Conservation (phyloP, 2,797 vertebrate species). For the Gallinago solitaria region DNA sequence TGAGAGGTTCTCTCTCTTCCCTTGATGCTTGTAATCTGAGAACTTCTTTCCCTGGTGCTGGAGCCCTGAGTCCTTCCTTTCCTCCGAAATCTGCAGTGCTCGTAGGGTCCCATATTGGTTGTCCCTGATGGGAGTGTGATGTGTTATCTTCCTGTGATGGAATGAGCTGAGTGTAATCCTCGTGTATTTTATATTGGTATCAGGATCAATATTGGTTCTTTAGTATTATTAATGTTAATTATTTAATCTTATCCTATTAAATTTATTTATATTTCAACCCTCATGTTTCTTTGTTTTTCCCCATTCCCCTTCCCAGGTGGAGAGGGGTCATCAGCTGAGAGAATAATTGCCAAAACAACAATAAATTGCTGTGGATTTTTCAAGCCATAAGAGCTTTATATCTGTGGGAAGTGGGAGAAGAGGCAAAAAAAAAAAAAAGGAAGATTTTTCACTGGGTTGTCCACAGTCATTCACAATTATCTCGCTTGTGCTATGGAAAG, state of each 20-base stretch:
- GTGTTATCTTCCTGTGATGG: not conserved
- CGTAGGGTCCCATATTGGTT: not conserved
- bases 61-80: not conserved
- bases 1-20: not conserved
- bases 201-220: not conserved
- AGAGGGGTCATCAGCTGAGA: not conserved
- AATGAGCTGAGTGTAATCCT: not conserved
- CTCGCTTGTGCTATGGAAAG: not conserved
- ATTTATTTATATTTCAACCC: not conserved
- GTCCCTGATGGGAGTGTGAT: not conserved
- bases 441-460: accelerated
- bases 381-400: not conserved
- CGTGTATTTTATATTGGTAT: not conserved
- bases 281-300: not conserved
- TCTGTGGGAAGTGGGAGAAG: not conserved
- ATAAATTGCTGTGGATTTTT: not conserved
- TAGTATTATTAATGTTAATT: not conserved
- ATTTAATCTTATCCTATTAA: not conserved
- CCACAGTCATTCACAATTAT: not conserved
- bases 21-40: not conserved
- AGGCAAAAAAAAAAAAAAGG: not conserved
- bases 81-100: not conserved
- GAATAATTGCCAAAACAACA: not conserved
- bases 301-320: not conserved
- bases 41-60: not conserved